These are phyloP conservation scores for Leptura quadrifasciata DNA, from an alignment of 2,888 invertebrate species.

Conservation along the genomic window DNA sequence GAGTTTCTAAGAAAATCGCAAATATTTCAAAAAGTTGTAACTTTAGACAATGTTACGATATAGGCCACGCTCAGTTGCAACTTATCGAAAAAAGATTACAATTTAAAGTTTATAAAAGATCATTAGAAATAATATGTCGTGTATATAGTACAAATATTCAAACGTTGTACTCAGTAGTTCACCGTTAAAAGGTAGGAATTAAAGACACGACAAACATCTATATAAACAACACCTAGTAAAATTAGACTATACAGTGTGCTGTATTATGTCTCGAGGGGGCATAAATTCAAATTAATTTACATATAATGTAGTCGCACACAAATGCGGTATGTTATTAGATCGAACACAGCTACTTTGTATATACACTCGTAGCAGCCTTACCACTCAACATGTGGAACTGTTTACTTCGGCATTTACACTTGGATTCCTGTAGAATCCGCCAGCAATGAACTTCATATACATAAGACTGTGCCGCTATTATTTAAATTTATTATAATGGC, in stretches of 20 bases:
- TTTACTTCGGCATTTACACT: conserved; percentile 24
- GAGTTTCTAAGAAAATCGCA: too few relatives aligned
- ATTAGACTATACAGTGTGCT: conserved; percentile 16
- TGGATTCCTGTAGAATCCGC: conserved; percentile 17
- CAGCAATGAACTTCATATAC: conserved; percentile 18
- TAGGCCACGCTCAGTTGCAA: too few relatives aligned
- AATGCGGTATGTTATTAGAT: conserved; percentile 23
- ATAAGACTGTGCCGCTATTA: conserved; percentile 21
- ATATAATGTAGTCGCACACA: conserved; percentile 30
- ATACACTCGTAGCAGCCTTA: background rate
- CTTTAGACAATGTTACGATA: too few relatives aligned
- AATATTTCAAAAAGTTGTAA: too few relatives aligned
- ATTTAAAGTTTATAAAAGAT: too few relatives aligned
- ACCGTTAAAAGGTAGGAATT: background rate
- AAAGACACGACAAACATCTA: background rate
- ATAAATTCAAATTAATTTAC: conserved; percentile 25
- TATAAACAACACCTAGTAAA: background rate
- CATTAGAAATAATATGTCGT: too few relatives aligned
- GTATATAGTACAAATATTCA: too few relatives aligned
- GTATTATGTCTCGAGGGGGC: conserved; percentile 4
- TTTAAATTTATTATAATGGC: conserved; percentile 42
- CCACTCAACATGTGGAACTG: conserved; percentile 25
- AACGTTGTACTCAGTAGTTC: too few relatives aligned
- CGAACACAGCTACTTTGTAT: conserved; percentile 19
- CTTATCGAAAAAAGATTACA: too few relatives aligned